Evolutionary conservation across 1,140 invertebrate species (phyloP), one percentile per base, ranked within the genome.

Genomic region (Diachasmimorpha longicaudata): DNA sequence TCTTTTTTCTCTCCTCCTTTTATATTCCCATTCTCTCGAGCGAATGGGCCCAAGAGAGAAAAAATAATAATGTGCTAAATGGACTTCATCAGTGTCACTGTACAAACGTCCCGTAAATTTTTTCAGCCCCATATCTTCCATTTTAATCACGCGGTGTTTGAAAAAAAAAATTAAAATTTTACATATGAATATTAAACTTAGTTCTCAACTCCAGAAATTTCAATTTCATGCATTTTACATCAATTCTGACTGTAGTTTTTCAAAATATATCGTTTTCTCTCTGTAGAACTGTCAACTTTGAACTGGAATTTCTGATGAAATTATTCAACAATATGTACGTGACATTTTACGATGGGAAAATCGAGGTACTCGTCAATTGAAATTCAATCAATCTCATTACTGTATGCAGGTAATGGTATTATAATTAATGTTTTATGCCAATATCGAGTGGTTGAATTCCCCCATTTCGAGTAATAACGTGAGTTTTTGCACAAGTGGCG

Each of bases 31-130:
- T 63, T 63, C 58, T n/a, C 58, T 23, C 23, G 14, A 31, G 58
- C 58, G 58, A 31, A 63, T 14, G 58, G 58, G 13, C 58, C 23
- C 23, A 8, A 63, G 58, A 25, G 48, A 55, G 21, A 14, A 63
- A 63, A 52, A 63, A 63, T 63, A 63, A 63, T 63, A 63, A 63
- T 63, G 58, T 63, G 58, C 23, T 63, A 63, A 63, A 63, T 63
- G 58, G 58, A 63, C 58, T 63, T 63, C 19, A 63, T 63, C 21
- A 63, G 19, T 63, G 58, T 63, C 58, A 63, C 58, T 25, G 19
- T 63, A 25, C 58, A 31, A 63, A 23, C 11, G 23, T 63, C 58
- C 19, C 21, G 21, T 63, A 25, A 23, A 63, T 63, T 63, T 25
- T 8, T 25, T 63, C 6, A 52, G 14, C n/a, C n/a, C 48, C n/a